phyloP scores from a whole-genome alignment of 2,797 vertebrate species.

The Tokudaia tokunoshimensis region DNA sequence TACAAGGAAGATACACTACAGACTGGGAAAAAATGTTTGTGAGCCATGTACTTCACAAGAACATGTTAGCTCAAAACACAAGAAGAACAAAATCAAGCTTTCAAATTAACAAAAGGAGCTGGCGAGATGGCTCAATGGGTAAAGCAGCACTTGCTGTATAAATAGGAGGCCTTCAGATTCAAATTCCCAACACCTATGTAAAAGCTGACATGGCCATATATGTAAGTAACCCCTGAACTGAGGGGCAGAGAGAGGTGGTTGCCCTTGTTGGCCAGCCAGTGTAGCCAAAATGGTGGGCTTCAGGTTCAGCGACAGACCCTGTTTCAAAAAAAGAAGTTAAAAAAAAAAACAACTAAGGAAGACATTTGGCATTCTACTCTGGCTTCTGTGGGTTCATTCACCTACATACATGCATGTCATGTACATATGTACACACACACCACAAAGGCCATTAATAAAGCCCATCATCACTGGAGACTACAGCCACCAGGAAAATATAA shows the following conservation, averaged over 20 bases:
- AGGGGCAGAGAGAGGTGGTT: background rate
- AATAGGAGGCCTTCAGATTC: background rate
- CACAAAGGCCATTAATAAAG: background rate
- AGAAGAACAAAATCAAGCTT: constrained; percentile 14
- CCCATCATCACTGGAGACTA: constrained; percentile 20
- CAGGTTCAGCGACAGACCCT: background rate
- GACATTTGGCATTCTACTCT: background rate
- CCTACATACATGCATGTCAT: background rate
- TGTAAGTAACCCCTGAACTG: background rate
- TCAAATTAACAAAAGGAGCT: background rate
- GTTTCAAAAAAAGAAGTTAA: background rate
- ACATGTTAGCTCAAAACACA: constrained; percentile 18
- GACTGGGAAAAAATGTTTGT: constrained; percentile 40
- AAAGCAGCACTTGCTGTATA: background rate
- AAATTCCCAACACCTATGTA: background rate
- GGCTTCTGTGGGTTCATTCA: background rate
- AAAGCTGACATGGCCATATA: background rate
- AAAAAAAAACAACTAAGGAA: background rate
- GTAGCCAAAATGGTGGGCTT: background rate
- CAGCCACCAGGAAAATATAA: constrained; percentile 15
- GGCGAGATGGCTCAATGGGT: background rate
- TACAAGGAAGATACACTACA: background rate
- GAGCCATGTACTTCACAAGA: constrained; percentile 37
- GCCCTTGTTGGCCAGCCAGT: background rate
- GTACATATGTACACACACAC: background rate